Percentiles rank a stretch among this genome's conserved stretches.
Conservation (phyloP, 2,797 vertebrate genomes). For the Onychomys leucogaster region DNA sequence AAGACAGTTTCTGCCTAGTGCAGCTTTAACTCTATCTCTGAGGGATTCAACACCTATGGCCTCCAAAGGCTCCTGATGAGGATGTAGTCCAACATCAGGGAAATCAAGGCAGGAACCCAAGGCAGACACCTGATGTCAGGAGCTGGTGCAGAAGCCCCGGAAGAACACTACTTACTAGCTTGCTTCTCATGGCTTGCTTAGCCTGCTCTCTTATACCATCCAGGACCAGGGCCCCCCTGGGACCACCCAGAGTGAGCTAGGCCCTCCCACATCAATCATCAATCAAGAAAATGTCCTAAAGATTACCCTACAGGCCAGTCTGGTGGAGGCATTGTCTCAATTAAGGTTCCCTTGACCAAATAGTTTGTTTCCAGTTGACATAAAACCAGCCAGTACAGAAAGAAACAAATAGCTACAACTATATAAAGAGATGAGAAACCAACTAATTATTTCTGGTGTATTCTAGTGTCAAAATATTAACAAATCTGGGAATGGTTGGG, state of each 20-base stretch:
- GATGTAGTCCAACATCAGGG: no score
- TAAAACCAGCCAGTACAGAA: neutral
- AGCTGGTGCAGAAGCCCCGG: neutral
- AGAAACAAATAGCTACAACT: neutral
- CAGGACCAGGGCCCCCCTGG: neutral
- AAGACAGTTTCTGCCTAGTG: neutral
- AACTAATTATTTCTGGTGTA: neutral
- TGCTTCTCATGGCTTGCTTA: neutral
- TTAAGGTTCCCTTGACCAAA: neutral
- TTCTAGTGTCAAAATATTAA: neutral
- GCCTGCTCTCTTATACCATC: neutral
- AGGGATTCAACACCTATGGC: neutral
- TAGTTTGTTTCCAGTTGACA: neutral
- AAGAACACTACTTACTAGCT: neutral
- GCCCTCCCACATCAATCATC: no score
- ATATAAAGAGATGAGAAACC: neutral
- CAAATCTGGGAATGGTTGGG: neutral
- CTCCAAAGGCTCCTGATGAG: neutral
- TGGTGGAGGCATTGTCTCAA: neutral
- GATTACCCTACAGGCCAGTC: neutral
- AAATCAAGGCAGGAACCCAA: neutral
- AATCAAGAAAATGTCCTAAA: no score
- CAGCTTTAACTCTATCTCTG: neutral
- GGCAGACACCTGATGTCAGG: neutral
- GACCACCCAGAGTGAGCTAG: no score